These are phyloP conservation scores for Steromphala cineraria DNA, from an alignment of 2,888 invertebrate genomes.

Conservation along the genomic window DNA sequence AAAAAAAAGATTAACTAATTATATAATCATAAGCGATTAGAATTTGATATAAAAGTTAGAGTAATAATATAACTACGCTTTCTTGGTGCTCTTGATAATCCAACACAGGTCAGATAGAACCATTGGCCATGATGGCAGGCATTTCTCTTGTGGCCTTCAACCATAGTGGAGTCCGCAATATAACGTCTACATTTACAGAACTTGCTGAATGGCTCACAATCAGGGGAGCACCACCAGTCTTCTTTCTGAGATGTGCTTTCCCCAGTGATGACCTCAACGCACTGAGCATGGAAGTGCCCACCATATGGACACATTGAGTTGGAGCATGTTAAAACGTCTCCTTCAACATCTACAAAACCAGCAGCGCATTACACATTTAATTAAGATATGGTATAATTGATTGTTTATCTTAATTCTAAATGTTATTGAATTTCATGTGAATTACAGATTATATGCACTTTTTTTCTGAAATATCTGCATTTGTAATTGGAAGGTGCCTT, in stretches of 20 bases:
- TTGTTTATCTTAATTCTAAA: no score
- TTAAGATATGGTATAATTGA: no score
- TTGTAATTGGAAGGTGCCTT: no score
- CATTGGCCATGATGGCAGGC: not conserved
- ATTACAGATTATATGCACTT: no score
- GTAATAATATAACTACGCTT: no score
- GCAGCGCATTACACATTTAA: no score
- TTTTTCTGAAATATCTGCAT: no score
- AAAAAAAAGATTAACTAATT: no score
- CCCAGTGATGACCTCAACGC: not conserved
- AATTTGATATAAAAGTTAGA: no score
- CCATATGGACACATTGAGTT: not conserved
- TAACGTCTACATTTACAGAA: not conserved
- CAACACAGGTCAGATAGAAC: not conserved
- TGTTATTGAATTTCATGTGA: no score
- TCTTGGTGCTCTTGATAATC: no score
- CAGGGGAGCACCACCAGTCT: not conserved
- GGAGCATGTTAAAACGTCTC: not conserved
- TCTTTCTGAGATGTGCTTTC: not conserved
- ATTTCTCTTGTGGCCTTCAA: not conserved
- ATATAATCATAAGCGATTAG: no score
- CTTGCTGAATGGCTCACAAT: not conserved
- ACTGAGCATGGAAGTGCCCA: not conserved
- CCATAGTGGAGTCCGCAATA: not conserved
- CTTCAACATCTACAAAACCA: not conserved